Percentiles rank a stretch among this genome's conserved stretches.
Evolutionary conservation across 2,113 vertebrate species (phyloP).

Genomic region (Brachypodius melanocephalos): DNA sequence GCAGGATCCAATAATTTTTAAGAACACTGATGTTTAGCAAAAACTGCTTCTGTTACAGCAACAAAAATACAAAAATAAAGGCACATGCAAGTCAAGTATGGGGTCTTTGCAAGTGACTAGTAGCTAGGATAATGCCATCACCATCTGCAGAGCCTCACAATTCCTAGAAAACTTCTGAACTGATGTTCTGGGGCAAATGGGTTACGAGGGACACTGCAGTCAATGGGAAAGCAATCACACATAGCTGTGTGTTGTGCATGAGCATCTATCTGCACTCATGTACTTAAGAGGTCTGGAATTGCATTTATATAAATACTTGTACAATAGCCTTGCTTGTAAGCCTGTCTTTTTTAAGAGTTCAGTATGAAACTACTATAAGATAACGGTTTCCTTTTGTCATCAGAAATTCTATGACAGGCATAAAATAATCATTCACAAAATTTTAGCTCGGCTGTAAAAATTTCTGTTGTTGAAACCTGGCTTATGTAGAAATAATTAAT

Average conservation of each 20-base stretch:
- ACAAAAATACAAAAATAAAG: neutral
- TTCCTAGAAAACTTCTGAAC: neutral
- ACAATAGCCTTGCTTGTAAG: neutral
- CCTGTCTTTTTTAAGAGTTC: neutral
- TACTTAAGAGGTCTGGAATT: neutral
- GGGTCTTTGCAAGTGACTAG: neutral
- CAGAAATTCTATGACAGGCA: neutral
- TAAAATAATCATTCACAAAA: neutral
- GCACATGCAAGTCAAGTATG: neutral
- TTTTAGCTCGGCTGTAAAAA: neutral
- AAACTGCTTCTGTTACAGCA: neutral
- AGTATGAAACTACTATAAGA: neutral
- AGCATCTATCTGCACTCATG: neutral
- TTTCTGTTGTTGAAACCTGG: neutral
- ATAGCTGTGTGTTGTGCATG: neutral
- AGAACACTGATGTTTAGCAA: neutral
- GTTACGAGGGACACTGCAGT: neutral
- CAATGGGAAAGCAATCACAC: neutral
- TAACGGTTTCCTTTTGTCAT: neutral
- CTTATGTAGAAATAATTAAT: constrained; percentile 27
- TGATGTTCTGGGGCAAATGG: neutral
- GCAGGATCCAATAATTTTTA: neutral
- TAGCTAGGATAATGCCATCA: neutral
- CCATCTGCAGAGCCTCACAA: neutral
- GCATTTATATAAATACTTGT: neutral